Evolutionary conservation across 2,113 vertebrate genomes (phyloP), one percentile per base, ranked within the genome.

Genomic region (Gambusia affinis): DNA sequence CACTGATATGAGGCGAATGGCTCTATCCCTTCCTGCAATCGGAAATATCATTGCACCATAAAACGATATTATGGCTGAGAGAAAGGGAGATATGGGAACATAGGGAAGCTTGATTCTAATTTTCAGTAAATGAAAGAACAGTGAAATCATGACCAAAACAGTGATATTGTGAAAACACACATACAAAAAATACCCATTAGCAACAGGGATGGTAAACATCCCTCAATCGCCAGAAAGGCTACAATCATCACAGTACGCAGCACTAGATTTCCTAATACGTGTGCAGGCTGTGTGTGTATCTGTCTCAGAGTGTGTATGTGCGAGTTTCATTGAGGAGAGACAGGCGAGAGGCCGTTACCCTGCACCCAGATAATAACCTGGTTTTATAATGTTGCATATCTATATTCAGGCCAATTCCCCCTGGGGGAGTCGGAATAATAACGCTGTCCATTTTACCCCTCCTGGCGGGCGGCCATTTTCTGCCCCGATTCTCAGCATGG

Each of bases 321-420:
- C 74, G 75, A 82, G 76, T 81, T 81, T 88, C 87, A 88, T 72
- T 72, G 68, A 84, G 78, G 80, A 87, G 85, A 78, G 80, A 76
- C 84, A 88, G 90, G 82, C 86, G 75, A 92, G 91, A 92, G 90
- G 91, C 91, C 79, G 85, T 90, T 92, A 91, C 86, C 88, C 83
- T 88, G 92, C 91, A 88, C 92, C 91, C 90, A 92, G 91, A 92
- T 93, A 93, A 93, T 92, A 93, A 91, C 92, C 89, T 90, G 88
- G 84, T 91, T 92, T 92, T 91, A 92, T 92, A 93, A 92, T 92
- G 90, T 93, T 93, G 91, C 92, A 93, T 93, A 93, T 93, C 92
- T 93, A 93, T 93, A 93, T 93, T 92, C 92, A 92, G 91, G 91
- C 89, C 92, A 90, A 92, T 92, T 93, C 91, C 91, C 92, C 91